These are phyloP conservation scores for Falco concolor DNA, from an alignment of 2,797 vertebrate species.

Conservation along the genomic window DNA sequence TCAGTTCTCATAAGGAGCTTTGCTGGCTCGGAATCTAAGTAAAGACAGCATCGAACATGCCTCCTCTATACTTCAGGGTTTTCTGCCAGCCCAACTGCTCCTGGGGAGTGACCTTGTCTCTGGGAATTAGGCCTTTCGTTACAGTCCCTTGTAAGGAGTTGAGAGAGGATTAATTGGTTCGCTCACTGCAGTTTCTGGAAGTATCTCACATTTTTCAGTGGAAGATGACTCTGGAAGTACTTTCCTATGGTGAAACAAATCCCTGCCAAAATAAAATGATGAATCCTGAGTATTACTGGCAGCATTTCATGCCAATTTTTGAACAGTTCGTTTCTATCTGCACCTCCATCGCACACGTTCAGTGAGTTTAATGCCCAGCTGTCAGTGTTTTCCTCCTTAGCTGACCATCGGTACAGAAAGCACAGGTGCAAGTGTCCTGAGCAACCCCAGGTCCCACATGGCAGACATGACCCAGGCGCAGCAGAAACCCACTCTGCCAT, in stretches of 20 bases:
- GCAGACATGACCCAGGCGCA: background rate
- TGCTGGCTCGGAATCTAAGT: conserved; percentile 14
- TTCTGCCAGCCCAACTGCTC: conserved; percentile 54
- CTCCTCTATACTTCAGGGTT: conserved; percentile 19
- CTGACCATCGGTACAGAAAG: background rate
- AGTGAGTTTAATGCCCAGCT: conserved; percentile 5
- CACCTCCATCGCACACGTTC: background rate
- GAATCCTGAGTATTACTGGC: conserved; percentile 60
- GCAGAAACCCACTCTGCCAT: background rate
- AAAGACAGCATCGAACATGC: conserved; percentile 2
- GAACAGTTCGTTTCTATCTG: background rate
- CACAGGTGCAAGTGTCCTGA: background rate
- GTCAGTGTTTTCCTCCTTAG: background rate
- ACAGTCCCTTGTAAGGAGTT: conserved; percentile 57
- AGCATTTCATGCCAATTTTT: conserved; percentile 43
- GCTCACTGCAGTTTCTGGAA: conserved; percentile 62
- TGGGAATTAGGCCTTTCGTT: conserved; percentile 57
- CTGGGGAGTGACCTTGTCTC: conserved; percentile 63
- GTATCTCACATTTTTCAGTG: conserved; percentile 57
- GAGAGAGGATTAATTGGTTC: conserved; percentile 64
- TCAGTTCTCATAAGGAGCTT: background rate
- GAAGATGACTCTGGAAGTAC: conserved; percentile 64
- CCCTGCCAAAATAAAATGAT: conserved; percentile 66
- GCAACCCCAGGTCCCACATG: background rate
- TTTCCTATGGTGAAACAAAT: conserved; percentile 63